Percentiles rank a stretch among this genome's conserved stretches.
Evolutionary conservation across 92 coral and sea anemone genomes (phyloP).

Genomic region (Porites divaricata): DNA sequence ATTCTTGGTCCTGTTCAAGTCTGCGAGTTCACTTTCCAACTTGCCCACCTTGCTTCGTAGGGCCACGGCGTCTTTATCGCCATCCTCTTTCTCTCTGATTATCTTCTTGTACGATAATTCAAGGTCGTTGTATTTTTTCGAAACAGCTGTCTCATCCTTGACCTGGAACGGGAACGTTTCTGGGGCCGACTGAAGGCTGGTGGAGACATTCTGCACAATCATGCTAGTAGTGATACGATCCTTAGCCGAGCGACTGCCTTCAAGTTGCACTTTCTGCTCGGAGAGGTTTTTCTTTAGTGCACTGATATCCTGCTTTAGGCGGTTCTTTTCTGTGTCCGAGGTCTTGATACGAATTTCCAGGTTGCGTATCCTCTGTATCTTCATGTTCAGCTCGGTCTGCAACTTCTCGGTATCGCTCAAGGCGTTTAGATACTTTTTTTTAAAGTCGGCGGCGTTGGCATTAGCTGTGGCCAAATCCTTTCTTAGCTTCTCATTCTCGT

Average conservation of each 20-base stretch:
- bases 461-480: constrained; percentile 85
- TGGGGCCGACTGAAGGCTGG: constrained; percentile 90
- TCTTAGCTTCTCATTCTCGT: constrained; percentile 86
- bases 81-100: constrained; percentile 68
- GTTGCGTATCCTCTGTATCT: constrained; percentile 78
- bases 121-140: constrained; percentile 87
- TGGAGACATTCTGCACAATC: constrained; percentile 65
- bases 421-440: constrained; percentile 87
- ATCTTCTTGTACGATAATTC: constrained; percentile 89
- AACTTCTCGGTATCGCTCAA: constrained; percentile 75
- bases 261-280: constrained; percentile 81
- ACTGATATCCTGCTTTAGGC: constrained; percentile 66
- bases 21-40: constrained; percentile 74
- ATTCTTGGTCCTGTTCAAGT: constrained; percentile 75
- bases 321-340: constrained; percentile 74
- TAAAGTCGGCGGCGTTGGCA: constrained; percentile 87
- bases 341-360: constrained; percentile 81
- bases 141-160: constrained; percentile 66
- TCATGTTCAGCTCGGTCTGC: constrained; percentile 70
- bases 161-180: constrained; percentile 50
- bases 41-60: constrained; percentile 64
- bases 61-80: constrained; percentile 63
- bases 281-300: constrained; percentile 79
- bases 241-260: constrained; percentile 73
- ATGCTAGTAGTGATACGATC: constrained; percentile 71